Percentiles rank a stretch among this genome's conserved stretches.
These are phyloP conservation scores for Lasioglossum albipes DNA, from an alignment of 1,140 invertebrate genomes.

Conservation along the genomic window DNA sequence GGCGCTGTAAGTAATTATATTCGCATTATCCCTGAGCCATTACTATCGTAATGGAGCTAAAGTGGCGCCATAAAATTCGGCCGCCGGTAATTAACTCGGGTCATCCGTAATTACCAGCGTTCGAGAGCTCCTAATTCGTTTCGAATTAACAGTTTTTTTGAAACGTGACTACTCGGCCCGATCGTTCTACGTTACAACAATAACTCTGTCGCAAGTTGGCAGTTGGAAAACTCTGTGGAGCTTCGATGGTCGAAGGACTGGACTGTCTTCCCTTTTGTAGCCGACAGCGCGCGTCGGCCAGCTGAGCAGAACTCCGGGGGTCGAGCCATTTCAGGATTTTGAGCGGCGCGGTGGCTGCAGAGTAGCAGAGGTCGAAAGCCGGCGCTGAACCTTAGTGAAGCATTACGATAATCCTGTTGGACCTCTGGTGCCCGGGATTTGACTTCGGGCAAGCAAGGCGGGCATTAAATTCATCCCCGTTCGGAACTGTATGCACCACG, in stretches of 20 bases:
- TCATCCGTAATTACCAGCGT: constrained; percentile 2
- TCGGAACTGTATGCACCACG: background rate
- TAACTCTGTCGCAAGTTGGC: no score
- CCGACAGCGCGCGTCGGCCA: background rate
- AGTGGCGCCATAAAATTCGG: constrained; percentile 4
- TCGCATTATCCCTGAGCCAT: constrained; percentile 5
- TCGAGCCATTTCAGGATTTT: constrained; percentile 40
- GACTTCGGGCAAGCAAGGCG: constrained; percentile 46
- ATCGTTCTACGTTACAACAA: background rate
- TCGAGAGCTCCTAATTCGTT: background rate
- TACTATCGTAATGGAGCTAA: background rate
- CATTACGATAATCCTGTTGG: constrained; percentile 73
- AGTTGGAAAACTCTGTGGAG: background rate
- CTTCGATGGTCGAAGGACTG: constrained; percentile 15
- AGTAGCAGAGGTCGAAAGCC: constrained; percentile 55
- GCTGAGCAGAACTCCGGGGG: background rate
- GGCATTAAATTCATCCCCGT: constrained; percentile 39
- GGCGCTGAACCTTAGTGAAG: constrained; percentile 57
- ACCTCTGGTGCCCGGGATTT: constrained; percentile 58
- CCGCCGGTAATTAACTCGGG: background rate
- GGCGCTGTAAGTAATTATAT: background rate
- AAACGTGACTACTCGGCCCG: background rate
- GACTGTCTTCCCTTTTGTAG: constrained; percentile 14
- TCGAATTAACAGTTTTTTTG: background rate
- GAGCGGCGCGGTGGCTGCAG: constrained; percentile 18